Base-by-base conservation (phyloP, 2,888 invertebrate genomes). In the Plagodis dolabraria region DNA sequence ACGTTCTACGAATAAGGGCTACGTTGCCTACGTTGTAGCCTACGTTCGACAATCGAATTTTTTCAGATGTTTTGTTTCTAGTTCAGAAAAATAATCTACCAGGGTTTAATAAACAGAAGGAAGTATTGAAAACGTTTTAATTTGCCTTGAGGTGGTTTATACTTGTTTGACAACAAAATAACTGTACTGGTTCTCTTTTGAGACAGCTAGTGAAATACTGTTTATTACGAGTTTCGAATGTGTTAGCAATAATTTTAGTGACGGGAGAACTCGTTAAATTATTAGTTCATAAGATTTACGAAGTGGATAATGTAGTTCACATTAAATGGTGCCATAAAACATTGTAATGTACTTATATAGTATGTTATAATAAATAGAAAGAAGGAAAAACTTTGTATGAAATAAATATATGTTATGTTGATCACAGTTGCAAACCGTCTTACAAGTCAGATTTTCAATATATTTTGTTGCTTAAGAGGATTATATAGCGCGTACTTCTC, bases 171-270 rank as follows among this genome's bases (percentile, higher is more conserved):
- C 7, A 0, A 22, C 22, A 22, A 22, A 22, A 22, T 22, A 22
- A 22, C 1, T 22, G 12, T 0, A 12, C 11, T 2, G 45, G 0
- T 53, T 53, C 40, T 34, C 6, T 7, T 46, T 33, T 36, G 49
- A 53, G 58, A 59, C 58, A 53, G n/a, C 8, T n/a, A 49, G 38
- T 48, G 38, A 44, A 54, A 51, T 47, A 50, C 10, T 10, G 46
- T 52, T 60, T 36, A 7, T 60, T 52, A 53, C 5, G 38, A 11
- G 11, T 52, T 48, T 48, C 12, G n/a, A 38, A 52, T 44, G 33
- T 50, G 51, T 52, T 36, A 33, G 43, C 52, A 47, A 40, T 60
- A 52, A 60, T 47, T 52, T 52, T 55, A 55, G 11, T 33, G 42
- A n/a, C 11, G 6, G 9, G 8, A 33, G n/a, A 11, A 45, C 22